Base-by-base conservation (phyloP, 1,140 invertebrate genomes). In the Melanaphis sacchari region DNA sequence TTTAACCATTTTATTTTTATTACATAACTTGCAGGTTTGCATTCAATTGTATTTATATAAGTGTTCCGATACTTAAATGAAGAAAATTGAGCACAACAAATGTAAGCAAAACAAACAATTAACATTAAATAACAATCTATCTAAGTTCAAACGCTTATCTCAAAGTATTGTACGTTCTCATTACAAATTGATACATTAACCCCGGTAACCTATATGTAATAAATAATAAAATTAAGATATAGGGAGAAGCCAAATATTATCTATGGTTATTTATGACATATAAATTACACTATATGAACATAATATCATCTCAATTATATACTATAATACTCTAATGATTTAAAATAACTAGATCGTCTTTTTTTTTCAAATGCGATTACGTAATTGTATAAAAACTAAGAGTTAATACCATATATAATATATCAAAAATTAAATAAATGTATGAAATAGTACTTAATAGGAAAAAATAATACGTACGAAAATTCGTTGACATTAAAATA, bases 1-100 rank as follows among this genome's bases (percentile, higher is more conserved):
- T n/a, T 76, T 76, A 76, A 76, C 59, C 59, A n/a, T 76, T 76
- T 76, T 76, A 76, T 76, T 76, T 76, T 76, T 76, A 76, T 76
- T n/a, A 18, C 59, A n/a, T 76, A 76, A 15, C 15, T 66, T 66
- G 59, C 59, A 66, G 31, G 59, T n/a, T 76, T 76, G 5, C 31
- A n/a, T 76, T 76, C 59, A 36, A 5, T 76, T 11, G 11, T 59
- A 76, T 76, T 76, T 76, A 76, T 76, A 18, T n/a, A n/a, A n/a
- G 15, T 76, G 15, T 76, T 15, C 31, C 31, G 11, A n/a, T n/a
- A 18, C 59, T 76, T 76, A 76, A n/a, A 15, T 4, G 59, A 4
- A 18, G 31, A 76, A 76, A 76, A 76, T 76, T n/a, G n/a, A 76
- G 15, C 31, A n/a, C 31, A 18, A 76, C 4, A n/a, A 31, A n/a